Evolutionary conservation across 2,888 invertebrate genomes (phyloP).

Genomic region (Xanthostigma xanthostigma): DNA sequence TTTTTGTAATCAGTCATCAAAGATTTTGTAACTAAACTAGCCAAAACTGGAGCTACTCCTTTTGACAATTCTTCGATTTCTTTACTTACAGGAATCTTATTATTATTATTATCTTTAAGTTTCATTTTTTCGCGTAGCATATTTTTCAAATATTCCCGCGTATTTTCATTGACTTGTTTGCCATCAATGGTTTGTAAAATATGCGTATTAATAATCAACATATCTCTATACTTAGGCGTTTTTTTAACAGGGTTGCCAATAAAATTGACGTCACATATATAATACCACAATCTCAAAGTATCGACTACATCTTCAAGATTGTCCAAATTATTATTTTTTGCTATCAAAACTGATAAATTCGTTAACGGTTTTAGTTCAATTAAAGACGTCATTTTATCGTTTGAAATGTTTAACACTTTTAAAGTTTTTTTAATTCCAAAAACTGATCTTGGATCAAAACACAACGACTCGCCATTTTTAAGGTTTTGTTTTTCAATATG

Average conservation of each 20-base stretch:
- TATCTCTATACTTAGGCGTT: constrained; percentile 49
- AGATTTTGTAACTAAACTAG: no score
- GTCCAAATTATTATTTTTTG: constrained; percentile 39
- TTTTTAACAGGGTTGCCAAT: constrained; percentile 47
- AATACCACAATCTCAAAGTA: constrained; percentile 36
- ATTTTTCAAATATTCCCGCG: constrained; percentile 43
- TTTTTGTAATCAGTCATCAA: no score
- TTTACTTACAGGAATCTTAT: neutral
- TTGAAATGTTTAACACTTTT: constrained; percentile 43
- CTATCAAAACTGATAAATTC: constrained; percentile 37
- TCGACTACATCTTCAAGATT: constrained; percentile 38
- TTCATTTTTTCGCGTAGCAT: constrained; percentile 41
- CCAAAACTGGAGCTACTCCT: no score
- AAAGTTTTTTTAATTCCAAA: constrained; percentile 41
- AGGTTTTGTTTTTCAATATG: constrained; percentile 52
- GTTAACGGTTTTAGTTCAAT: constrained; percentile 35
- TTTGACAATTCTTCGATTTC: neutral
- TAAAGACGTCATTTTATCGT: constrained; percentile 42
- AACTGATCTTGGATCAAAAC: constrained; percentile 50
- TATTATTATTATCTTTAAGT: neutral
- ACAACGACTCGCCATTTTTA: constrained; percentile 37
- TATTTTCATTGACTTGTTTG: constrained; percentile 38
- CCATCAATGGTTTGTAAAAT: constrained; percentile 44
- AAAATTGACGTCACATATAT: constrained; percentile 39
- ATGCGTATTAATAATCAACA: constrained; percentile 44